Conservation (phyloP, 2,113 vertebrate genomes). For the Nerophis lumbriciformis region DNA sequence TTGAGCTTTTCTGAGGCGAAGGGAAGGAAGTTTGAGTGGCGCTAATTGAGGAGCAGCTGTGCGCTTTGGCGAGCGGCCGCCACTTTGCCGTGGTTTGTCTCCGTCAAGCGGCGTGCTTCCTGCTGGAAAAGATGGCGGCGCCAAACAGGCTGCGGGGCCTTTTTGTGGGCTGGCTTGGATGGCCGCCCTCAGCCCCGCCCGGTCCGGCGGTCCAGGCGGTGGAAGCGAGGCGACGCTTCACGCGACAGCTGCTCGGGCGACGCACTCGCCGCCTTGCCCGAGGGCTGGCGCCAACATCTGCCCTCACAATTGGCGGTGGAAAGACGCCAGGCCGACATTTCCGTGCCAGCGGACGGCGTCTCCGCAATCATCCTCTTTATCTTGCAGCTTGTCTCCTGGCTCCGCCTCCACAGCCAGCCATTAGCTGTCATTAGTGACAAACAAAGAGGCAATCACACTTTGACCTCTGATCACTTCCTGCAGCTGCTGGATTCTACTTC, state of each 20-base stretch:
- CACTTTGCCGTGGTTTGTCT: conserved; percentile 60
- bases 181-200: conserved; percentile 25
- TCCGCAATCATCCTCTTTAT: conserved; percentile 65
- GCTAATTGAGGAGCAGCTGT: conserved; percentile 71
- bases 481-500: too few relatives aligned
- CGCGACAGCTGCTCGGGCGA: conserved; percentile 56
- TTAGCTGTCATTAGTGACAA: conserved; percentile 61
- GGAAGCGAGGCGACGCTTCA: conserved; percentile 37
- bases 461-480: too few relatives aligned
- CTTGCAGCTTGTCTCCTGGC: conserved; percentile 39
- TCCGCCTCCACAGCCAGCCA: conserved; percentile 53
- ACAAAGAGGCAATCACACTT: too few relatives aligned
- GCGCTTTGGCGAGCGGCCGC: conserved; percentile 62
- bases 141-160: conserved; percentile 30
- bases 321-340: conserved; percentile 57
- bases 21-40: conserved; percentile 25
- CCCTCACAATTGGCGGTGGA: conserved; percentile 67
- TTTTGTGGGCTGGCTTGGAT: conserved; percentile 42
- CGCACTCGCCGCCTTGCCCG: conserved; percentile 38
- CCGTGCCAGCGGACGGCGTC: conserved; percentile 52
- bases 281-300: conserved; percentile 67
- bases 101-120: conserved; percentile 56
- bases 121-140: conserved; percentile 57
- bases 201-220: conserved; percentile 23
- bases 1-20: conserved; percentile 14